These are phyloP conservation scores for Archilochus colubris DNA, from an alignment of 2,113 vertebrate genomes.

Conservation along the genomic window DNA sequence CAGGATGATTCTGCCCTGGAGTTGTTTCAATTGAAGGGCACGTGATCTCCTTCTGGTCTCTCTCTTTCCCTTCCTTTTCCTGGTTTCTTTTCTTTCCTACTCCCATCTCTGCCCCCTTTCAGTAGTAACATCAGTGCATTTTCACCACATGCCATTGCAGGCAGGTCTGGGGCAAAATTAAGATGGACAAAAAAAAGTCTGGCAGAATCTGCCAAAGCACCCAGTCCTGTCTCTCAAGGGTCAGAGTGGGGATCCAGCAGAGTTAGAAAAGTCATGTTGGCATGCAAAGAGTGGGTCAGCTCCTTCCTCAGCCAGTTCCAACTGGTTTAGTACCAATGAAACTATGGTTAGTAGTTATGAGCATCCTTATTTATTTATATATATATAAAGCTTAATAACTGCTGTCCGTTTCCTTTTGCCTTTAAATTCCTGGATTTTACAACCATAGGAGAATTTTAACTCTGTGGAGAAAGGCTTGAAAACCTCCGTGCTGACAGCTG, in stretches of 20 bases:
- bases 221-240: background rate
- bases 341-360: background rate
- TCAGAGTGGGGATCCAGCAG: background rate
- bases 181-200: background rate
- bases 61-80: background rate
- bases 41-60: background rate
- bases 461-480: background rate
- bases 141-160: background rate
- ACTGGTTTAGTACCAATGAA: background rate
- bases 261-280: background rate
- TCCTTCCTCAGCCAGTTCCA: background rate
- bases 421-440: background rate
- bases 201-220: background rate
- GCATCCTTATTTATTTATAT: background rate
- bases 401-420: background rate
- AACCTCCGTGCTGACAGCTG: background rate
- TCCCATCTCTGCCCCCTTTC: fast-evolving
- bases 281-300: background rate
- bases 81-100: background rate
- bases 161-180: background rate
- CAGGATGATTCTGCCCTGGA: background rate
- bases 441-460: background rate
- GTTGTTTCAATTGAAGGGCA: background rate
- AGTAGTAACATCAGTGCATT: background rate
- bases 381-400: background rate